Base-by-base conservation (phyloP, 1,140 invertebrate species). In the Paralvinella palmiformis region DNA sequence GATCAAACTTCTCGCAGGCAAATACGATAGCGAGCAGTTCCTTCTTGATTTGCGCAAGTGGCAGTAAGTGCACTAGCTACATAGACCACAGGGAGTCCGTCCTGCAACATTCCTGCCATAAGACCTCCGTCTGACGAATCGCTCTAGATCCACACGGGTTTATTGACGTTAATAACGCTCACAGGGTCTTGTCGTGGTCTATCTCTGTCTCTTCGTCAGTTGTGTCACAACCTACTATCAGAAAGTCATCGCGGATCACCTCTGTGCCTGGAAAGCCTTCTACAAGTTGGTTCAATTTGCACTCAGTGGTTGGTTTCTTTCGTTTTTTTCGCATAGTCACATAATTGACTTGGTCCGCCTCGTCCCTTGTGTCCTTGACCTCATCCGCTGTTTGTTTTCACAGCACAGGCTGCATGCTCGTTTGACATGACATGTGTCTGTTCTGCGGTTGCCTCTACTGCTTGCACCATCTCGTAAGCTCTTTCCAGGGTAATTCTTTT, bases 21-120 rank as follows among this genome's bases (percentile, higher is more conserved):
- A 81, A 84, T 7, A 84, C 71, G 35, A 83, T 79, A 4, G 82
- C 79, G 1, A 83, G 69, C 3, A 80, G 71, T 67, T 85, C 81
- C 62, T 79, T 77, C 59, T 84, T 80, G 1, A 83, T 77, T 68
- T 84, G 78, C 7, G 73, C 75, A 64, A 44, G 73, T 69, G 4
- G 50, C 3, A 6, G 76, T 79, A 6, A 84, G 64, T 15, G 77
- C 71, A 33, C 78, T 62, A 2, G 79, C 83, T 10, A 78, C 79
- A 66, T 74, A 84, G 7, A 76, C 75, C 1, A 84, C 71, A 1
- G 76, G 76, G 68, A 70, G 70, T 77, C 75, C 22, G 58, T 82
- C 72, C 66, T 85, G 82, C 4, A 81, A 45, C 0, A 83, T 33
- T 5, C 78, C 72, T 32, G 75, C 76, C 15, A 79, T 81, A 22